Base-by-base conservation (phyloP, 2,797 vertebrate genomes). In the Ctenochaetus hawaiiensis region DNA sequence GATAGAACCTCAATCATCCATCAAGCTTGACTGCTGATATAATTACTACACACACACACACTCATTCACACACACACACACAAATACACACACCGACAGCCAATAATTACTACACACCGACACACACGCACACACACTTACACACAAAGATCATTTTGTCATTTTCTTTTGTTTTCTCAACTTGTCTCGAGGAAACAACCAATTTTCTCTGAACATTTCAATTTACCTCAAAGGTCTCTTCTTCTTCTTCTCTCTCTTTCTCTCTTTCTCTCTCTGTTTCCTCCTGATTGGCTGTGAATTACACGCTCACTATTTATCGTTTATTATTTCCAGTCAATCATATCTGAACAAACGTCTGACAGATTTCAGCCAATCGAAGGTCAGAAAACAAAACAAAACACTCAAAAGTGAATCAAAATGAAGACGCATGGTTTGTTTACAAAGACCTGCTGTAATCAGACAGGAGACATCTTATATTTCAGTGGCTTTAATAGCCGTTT, bases 1-100 rank as follows among this genome's bases (percentile, higher is more conserved):
- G 86, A 86, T 79, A 85, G 39, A 83, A 81, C 59, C 80, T 80
- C 80, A 83, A 89, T 84, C 88, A 87, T 91, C 88, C 87, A 91
- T 91, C 89, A 91, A 43, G 26, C 17, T 62, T 86, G 84, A 86
- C 86, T 87, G 84, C 81, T 82, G 69, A 87, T 81, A 86, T 91
- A 90, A 92, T 91, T 86, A 90, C 80, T 57, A 81, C 83, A 71
- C 67, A 69, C n/a, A n/a, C n/a, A n/a, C n/a, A n/a, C 64, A 68
- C 45, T 54, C 73, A 68, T 58, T 68, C 64, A 77, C 68, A 67
- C 54, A 76, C 68, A 51, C 63, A 78, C 57, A 72, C 62, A 80
- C 77, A 82, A 81, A 75, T 69, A 71, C 72, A 72, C 48, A 57
- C 74, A 72, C 54, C 61, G 56, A 77, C 69, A 71, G 52, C 77